Evolutionary conservation across 2,113 vertebrate genomes (phyloP).

Genomic region (Parotia lawesii): DNA sequence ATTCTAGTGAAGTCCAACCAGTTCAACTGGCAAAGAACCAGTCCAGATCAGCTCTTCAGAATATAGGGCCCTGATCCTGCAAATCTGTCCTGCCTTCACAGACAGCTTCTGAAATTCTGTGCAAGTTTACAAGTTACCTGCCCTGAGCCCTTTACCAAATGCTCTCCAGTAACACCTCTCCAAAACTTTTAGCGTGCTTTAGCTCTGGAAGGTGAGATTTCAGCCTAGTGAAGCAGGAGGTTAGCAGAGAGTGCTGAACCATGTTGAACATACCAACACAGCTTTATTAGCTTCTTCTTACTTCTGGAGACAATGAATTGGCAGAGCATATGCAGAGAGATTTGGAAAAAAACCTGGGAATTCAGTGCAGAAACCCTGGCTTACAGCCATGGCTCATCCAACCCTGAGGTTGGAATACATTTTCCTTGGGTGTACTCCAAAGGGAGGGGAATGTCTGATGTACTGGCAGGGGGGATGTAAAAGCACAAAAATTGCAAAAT

Average conservation of each 20-base stretch:
- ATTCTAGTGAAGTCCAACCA: not conserved
- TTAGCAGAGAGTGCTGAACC: not conserved
- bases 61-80: not conserved
- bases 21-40: not conserved
- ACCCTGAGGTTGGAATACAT: not conserved
- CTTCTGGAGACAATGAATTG: constrained; percentile 14
- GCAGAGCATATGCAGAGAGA: not conserved
- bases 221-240: not conserved
- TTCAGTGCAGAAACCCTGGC: not conserved
- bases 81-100: not conserved
- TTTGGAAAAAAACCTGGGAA: not conserved
- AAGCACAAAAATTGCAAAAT: constrained; percentile 19
- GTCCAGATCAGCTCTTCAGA: not conserved
- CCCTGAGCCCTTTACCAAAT: not conserved
- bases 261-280: not conserved
- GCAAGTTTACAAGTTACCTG: not conserved
- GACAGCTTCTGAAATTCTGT: not conserved
- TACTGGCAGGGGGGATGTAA: not conserved
- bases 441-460: not conserved
- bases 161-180: not conserved
- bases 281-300: not conserved
- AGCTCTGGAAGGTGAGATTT: not conserved
- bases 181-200: not conserved
- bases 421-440: constrained; percentile 30
- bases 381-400: not conserved